Evolutionary conservation across 2,888 invertebrate genomes (phyloP), one percentile per base, ranked within the genome.

Genomic region (Eulithis prunata): DNA sequence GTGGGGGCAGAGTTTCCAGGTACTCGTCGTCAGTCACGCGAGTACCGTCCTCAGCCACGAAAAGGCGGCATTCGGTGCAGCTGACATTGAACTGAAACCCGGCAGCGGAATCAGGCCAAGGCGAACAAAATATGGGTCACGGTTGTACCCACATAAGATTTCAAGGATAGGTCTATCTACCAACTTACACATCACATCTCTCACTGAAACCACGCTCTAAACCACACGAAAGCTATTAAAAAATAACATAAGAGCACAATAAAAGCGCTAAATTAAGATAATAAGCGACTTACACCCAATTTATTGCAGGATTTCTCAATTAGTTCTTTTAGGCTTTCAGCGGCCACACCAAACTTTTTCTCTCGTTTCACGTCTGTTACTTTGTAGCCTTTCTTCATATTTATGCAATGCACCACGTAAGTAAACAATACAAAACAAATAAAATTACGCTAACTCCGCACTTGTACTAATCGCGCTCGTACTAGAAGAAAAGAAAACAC

Each of bases 11-110:
- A 0, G 96, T 96, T 70, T 92, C 87, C 76, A 97, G 95, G 83
- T 97, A 97, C 43, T 96, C 96, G 74, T 97, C 96, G 75, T 95
- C 96, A 53, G 95, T 95, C 14, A 97, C 94, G 74, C 94, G 91
- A 41, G 96, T 96, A 58, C 96, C 96, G 86, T 97, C 96, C 73
- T 94, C 91, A 28, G 95, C 94, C 69, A 95, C 90, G 82, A 90
- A 94, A 47, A 95, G 86, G 64, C 93, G 89, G 77, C 94, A 93
- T 55, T 88, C 87, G 70, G 88, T 85, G 80, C 91, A 85, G 71
- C 84, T 88, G 85, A 91, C 90, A 87, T 89, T 90, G 85, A 94
- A 92, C 90, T 91, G 82, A 75, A 88, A 90, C 78, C 78, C 70
- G 41, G 14, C 13, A 7, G 61, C 58, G 68, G 65, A 87, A 83